These are phyloP conservation scores for Apocheima hispidaria DNA, from an alignment of 2,888 invertebrate genomes.

Conservation along the genomic window DNA sequence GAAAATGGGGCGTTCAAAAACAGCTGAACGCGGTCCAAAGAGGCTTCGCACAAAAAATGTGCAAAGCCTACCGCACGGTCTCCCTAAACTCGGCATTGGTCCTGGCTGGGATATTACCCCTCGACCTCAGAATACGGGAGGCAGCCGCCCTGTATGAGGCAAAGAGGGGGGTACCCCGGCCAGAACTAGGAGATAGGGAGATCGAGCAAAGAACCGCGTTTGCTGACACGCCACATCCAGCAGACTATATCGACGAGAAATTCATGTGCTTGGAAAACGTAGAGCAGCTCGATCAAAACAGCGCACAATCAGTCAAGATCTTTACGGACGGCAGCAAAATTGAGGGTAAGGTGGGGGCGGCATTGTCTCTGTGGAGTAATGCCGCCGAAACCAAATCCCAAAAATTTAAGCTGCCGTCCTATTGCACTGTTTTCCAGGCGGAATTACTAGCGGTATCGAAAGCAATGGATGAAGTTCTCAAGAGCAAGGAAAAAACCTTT, in stretches of 20 bases:
- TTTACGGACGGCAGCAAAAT: too few relatives aligned
- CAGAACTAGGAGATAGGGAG: constrained; percentile 28
- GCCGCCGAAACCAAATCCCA: constrained; percentile 26
- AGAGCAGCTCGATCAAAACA: not conserved
- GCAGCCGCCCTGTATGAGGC: constrained; percentile 36
- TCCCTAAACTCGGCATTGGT: constrained; percentile 31
- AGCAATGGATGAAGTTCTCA: constrained; percentile 8
- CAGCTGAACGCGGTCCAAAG: not conserved
- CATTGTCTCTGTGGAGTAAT: constrained; percentile 36
- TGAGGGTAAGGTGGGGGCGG: constrained; percentile 29
- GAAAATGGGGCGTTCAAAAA: not conserved
- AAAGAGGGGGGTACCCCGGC: constrained; percentile 31
- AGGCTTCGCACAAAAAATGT: not conserved
- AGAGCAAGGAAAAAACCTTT: not conserved
- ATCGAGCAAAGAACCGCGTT: constrained; percentile 26
- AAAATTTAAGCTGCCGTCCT: constrained; percentile 15
- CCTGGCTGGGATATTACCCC: constrained; percentile 40
- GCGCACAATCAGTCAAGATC: not conserved
- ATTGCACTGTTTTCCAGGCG: constrained; percentile 40
- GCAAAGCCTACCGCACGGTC: not conserved
- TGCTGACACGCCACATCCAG: constrained; percentile 30
- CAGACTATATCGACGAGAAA: not conserved
- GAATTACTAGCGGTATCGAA: constrained; percentile 36
- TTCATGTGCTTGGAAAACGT: constrained; percentile 23
- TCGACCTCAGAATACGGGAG: constrained; percentile 39